A percentile compares a stretch with the other conserved stretches of the same genome.
phyloP scores from a whole-genome alignment of 2,888 invertebrate species.

The Diplolepis rosae region DNA sequence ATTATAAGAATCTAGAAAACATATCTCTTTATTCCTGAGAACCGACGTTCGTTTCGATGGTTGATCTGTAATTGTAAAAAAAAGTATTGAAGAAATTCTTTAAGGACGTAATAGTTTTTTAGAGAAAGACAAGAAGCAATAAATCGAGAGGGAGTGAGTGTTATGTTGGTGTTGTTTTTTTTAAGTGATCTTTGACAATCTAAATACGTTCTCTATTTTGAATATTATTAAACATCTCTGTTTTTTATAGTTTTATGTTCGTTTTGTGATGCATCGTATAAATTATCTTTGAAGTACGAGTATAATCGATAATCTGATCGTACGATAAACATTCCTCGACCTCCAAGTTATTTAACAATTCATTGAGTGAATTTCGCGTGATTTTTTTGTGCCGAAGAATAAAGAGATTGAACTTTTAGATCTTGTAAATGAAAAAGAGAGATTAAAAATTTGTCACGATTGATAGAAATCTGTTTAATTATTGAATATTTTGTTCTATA shows the following conservation, averaged over 20 bases:
- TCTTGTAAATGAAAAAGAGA: neutral
- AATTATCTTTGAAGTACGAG: neutral
- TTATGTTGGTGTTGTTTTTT: neutral
- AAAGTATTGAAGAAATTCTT: neutral
- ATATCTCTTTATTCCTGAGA: neutral
- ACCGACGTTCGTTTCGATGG: neutral
- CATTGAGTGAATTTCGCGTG: neutral
- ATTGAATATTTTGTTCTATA: too few relatives aligned
- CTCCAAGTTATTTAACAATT: neutral
- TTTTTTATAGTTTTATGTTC: neutral
- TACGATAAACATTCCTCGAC: neutral
- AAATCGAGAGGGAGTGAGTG: neutral
- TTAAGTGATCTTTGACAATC: neutral
- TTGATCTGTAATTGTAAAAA: neutral
- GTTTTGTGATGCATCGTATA: neutral
- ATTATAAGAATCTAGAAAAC: slow-evolving; percentile 11
- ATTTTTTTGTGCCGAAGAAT: neutral
- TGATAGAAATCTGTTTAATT: neutral
- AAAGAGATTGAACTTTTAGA: neutral
- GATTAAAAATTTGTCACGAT: neutral
- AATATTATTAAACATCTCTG: neutral
- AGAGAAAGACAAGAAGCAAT: neutral
- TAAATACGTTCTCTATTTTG: neutral
- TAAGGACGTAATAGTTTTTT: neutral
- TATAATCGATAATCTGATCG: slow-evolving; percentile 13